Evolutionary conservation across 2,888 invertebrate species (phyloP), one percentile per base, ranked within the genome.

Genomic region (Antitype chi): DNA sequence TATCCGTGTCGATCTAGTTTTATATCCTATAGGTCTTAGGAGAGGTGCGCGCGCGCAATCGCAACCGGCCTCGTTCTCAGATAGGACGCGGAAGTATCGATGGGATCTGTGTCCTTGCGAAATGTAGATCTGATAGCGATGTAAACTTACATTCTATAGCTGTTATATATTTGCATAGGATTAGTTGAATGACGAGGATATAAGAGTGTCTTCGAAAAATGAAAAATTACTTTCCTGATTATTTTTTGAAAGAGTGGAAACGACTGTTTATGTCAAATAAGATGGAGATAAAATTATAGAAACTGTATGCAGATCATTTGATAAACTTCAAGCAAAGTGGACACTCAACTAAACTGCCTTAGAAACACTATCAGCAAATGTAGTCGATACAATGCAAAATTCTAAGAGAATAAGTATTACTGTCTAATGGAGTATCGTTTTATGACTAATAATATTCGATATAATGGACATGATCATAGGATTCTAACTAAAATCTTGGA

Each of bases 31-130:
- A 75, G 62, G 52, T 73, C 38, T 47, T 43, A 2, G 38, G 67
- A 64, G 11, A 8, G 5, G 52, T 59, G 85, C 62, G 59, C 73
- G 8, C 7, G 43, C 71, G 70, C 86, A 67, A 52, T 55, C 74
- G 70, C 81, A 80, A 70, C 67, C 62, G 85, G 70, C 87, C 85
- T 72, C 79, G 78, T 86, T 86, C 76, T 70, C 74, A 84, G 70
- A 43, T 74, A 83, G 76, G 76, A 84, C 78, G 53, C 85, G 85
- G 85, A 84, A 85, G 77, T 77, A 55, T 47, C 55, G 67, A 82
- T 74, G 76, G 69, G 80, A 64, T 83, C 57, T 74, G 17, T 80
- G 67, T 76, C 76, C 79, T 83, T 86, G 70, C 74, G 80, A 85
- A 86, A 86, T 68, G 38, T 67, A 38, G 70, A 84, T 76, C 79